Conservation (phyloP, 2,113 vertebrate species). For the Psettodes erumei region DNA sequence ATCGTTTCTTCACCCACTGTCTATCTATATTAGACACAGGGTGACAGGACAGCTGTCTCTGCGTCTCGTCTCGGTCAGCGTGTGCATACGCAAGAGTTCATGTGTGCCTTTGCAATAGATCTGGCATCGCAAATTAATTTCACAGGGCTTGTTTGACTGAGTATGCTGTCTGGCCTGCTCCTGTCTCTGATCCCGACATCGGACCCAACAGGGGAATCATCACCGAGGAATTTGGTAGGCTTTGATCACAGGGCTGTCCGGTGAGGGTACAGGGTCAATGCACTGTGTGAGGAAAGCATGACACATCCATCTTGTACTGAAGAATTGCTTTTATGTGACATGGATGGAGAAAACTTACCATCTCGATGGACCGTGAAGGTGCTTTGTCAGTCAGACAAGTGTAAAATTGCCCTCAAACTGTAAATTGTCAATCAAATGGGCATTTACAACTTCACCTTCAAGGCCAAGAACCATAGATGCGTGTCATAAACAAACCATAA, state of each 20-base stretch:
- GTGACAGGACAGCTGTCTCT: slow-evolving; percentile 69
- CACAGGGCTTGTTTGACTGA: slow-evolving; percentile 71
- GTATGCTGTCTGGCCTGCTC: slow-evolving; percentile 37
- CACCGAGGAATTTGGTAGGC: slow-evolving; percentile 52
- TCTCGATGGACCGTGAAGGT: neutral
- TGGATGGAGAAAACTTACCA: slow-evolving; percentile 6
- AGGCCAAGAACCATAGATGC: slow-evolving; percentile 26
- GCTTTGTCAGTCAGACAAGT: slow-evolving; percentile 1
- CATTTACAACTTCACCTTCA: slow-evolving; percentile 14
- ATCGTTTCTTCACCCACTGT: slow-evolving; percentile 75
- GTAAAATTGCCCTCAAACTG: slow-evolving; percentile 11
- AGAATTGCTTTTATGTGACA: slow-evolving; percentile 30
- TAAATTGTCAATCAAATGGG: slow-evolving; percentile 32
- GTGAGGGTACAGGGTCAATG: slow-evolving; percentile 32
- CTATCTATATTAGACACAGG: slow-evolving; percentile 69
- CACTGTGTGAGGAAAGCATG: slow-evolving; percentile 28
- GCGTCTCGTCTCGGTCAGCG: slow-evolving; percentile 37
- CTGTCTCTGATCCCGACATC: slow-evolving; percentile 68
- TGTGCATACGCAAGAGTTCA: slow-evolving; percentile 22
- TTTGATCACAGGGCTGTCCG: slow-evolving; percentile 60
- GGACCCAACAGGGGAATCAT: slow-evolving; percentile 64
- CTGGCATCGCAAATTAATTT: slow-evolving; percentile 61
- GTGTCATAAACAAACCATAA: slow-evolving; percentile 52
- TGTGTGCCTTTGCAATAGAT: slow-evolving; percentile 60
- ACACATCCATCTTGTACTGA: neutral